Percentiles rank a stretch among this genome's conserved stretches.
These are phyloP conservation scores for Orestias chungarensis DNA, from an alignment of 2,797 vertebrate species.

Conservation along the genomic window DNA sequence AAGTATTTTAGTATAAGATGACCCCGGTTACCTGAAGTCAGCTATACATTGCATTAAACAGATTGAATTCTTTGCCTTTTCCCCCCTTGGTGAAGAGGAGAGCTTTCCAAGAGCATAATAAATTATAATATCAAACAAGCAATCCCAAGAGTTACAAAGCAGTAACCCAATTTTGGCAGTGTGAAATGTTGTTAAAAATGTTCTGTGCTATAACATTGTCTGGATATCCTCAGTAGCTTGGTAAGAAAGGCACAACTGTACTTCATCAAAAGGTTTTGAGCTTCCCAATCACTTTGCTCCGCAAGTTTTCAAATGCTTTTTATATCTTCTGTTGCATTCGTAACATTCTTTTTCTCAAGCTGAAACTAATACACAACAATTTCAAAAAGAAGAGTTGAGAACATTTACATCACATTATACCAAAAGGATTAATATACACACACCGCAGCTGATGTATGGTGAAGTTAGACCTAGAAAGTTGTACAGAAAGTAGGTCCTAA, in stretches of 20 bases:
- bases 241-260: neutral
- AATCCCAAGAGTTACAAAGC: neutral
- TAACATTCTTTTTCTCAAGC: neutral
- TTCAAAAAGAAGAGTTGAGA: neutral
- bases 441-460: too few relatives aligned
- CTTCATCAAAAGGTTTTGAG: neutral
- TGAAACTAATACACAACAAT: neutral
- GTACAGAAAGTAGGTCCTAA: too few relatives aligned
- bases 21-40: neutral
- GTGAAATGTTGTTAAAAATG: neutral
- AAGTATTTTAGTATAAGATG: neutral
- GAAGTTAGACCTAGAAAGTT: too few relatives aligned
- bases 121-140: neutral
- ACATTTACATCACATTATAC: neutral
- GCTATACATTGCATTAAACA: neutral
- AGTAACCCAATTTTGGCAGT: neutral
- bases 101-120: neutral
- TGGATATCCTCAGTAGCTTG: neutral
- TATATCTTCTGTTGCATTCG: neutral
- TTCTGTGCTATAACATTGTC: neutral
- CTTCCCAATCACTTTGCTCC: neutral
- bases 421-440: too few relatives aligned
- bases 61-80: neutral
- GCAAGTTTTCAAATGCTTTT: neutral
- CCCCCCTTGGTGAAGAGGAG: neutral